Base-by-base conservation (phyloP, 2,113 vertebrate genomes). In the Cacatua alba region DNA sequence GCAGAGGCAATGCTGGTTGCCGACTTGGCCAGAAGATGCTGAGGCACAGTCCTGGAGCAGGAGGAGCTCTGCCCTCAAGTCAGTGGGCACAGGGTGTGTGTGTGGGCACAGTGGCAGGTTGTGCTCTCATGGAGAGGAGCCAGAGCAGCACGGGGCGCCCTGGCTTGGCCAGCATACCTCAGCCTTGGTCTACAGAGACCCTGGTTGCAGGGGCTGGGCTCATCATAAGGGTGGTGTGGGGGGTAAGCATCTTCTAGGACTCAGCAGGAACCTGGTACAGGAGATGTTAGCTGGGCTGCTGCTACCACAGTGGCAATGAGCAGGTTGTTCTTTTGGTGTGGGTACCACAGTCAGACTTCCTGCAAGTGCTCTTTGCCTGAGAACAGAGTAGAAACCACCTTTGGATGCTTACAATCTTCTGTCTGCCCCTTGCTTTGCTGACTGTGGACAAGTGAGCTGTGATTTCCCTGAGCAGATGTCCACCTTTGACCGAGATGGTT, bases 61-160 rank as follows among this genome's bases (percentile, higher is more conserved):
- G 33, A 37, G 79, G 48, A 71, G 4, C 41, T 21, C 44, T 64
- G 41, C 28, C 16, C 33, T n/a, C 41, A 10, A 18, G 72, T 21
- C 17, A 3, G 2, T 0, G 8, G 8, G 20, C 10, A 3, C 1
- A 4, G 44, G 53, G 23, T 17, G 14, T 0, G 1, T 33, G 21
- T 17, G 29, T 33, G 57, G 28, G 44, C 15, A 13, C 1, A 5
- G 35, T 17, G 70, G 10, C 20, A 17, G 11, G 17, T 0, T 29
- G 28, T 64, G 13, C 20, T 51, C 59, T 43, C 3, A 2, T 23
- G 48, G 16, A 39, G 29, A 39, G n/a, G 21, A 43, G 13, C 43
- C 48, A 8, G 31, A 63, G 77, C 48, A 63, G 52, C 3, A 1
- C 35, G 5, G 35, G 11, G 55, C 13, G 43, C 49, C 29, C 53